These are phyloP conservation scores for Brenthis hecate DNA, from an alignment of 2,888 invertebrate species.

Conservation along the genomic window DNA sequence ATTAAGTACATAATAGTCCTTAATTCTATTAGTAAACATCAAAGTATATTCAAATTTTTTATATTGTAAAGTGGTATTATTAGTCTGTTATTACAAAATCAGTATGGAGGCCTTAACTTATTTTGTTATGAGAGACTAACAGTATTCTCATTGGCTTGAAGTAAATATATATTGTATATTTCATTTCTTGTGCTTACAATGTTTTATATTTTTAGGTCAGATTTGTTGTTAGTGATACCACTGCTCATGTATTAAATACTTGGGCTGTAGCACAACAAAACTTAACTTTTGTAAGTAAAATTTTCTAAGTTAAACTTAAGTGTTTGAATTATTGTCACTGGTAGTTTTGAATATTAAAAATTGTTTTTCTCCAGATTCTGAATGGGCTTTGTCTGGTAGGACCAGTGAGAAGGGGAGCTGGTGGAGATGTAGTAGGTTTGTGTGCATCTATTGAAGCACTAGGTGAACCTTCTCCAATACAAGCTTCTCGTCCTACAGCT, in stretches of 20 bases:
- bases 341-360: background rate
- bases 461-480: conserved; percentile 90
- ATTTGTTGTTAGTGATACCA: conserved; percentile 93
- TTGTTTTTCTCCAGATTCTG: conserved; percentile 83
- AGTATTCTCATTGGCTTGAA: no score
- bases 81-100: no score
- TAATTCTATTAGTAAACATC: background rate
- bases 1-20: background rate
- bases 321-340: no score
- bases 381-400: conserved; percentile 92
- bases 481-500: conserved; percentile 75
- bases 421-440: conserved; percentile 89
- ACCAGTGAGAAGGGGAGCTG: conserved; percentile 84
- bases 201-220: conserved; percentile 83
- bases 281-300: conserved; percentile 88
- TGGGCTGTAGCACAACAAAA: conserved; percentile 93
- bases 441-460: conserved; percentile 93
- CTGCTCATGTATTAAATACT: conserved; percentile 91
- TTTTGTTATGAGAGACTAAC: no score
- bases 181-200: background rate
- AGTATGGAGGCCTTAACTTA: no score
- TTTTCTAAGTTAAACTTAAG: no score
- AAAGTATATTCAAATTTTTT: background rate
- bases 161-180: background rate
- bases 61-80: no score